Base-by-base conservation (phyloP, 1,140 invertebrate genomes). In the Drosophila leontia region DNA sequence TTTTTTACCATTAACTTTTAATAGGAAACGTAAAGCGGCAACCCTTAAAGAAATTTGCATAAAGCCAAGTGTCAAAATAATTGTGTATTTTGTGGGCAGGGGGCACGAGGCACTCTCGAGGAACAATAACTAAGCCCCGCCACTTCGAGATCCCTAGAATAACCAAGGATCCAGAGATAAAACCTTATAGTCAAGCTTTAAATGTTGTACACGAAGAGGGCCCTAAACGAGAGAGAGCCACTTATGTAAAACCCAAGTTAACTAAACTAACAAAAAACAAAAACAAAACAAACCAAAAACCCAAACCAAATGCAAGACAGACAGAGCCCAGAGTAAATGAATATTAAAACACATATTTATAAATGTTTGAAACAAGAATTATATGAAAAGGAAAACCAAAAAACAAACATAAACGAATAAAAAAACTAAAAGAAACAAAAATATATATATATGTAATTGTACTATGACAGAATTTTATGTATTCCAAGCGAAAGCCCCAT, bases 291-390 rank as follows among this genome's bases (percentile, higher is more conserved):
- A 81, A 51, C 32, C 13, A 23, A 53, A 56, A 47, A 51, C 50
- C 29, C 39, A 61, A 62, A 56, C 17, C 45, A 50, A 64, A 5
- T 39, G 19, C 35, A 23, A 56, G 13, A 15, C 39, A 53, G 60
- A 53, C 50, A 53, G 45, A 68, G 47, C 45, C 65, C 45, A 56
- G 34, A 59, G 53, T 69, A 67, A 74, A 70, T 86, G 67, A 87
- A 87, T 86, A 79, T 86, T 82, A 79, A 83, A 78, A 19, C 35
- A 67, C 71, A 88, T 87, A 83, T 82, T 82, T 87, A 87, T 87
- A 88, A 87, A 87, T 87, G 80, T 87, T 87, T 87, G 78, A 87
- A 80, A 78, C 62, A 45, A 88, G 23, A 79, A 79, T 86, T 58
- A 64, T 77, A 83, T 79, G 23, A 69, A 62, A 53, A 48, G 2